A percentile compares a stretch with the other conserved stretches of the same genome.
These are phyloP conservation scores for Protosalanx chinensis DNA, from an alignment of 2,797 vertebrate species.

Conservation along the genomic window DNA sequence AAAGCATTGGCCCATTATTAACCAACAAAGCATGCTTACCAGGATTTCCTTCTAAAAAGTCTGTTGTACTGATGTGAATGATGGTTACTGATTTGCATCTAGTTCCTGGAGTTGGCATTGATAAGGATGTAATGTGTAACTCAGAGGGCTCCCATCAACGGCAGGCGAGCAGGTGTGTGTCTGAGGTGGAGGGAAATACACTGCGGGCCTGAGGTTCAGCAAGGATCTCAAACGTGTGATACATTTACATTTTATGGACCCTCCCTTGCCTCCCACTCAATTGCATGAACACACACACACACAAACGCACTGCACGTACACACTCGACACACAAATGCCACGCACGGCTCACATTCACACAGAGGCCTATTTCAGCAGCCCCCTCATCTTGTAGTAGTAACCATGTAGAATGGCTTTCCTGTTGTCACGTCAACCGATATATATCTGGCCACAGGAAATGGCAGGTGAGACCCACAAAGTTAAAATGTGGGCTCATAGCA, in stretches of 20 bases:
- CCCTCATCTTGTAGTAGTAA: slow-evolving; percentile 18
- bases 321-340: neutral
- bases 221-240: slow-evolving; percentile 2
- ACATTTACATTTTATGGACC: neutral
- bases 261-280: neutral
- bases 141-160: neutral
- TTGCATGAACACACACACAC: neutral
- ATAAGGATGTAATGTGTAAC: neutral
- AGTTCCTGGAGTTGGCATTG: neutral
- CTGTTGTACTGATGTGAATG: slow-evolving; percentile 18
- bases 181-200: neutral
- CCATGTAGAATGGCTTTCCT: slow-evolving; percentile 27
- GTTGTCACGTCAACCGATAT: slow-evolving; percentile 40
- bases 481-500: slow-evolving; percentile 31
- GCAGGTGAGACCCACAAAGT: slow-evolving; percentile 45
- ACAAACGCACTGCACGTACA: neutral
- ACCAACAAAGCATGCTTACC: neutral
- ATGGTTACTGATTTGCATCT: slow-evolving; percentile 21
- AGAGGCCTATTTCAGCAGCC: neutral
- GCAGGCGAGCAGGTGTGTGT: neutral
- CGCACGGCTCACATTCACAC: neutral
- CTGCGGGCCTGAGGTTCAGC: neutral
- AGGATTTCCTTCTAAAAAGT: neutral
- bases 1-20: neutral
- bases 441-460: slow-evolving; percentile 38